Conservation (phyloP, 2,888 invertebrate genomes). For the Graphium colonna region DNA sequence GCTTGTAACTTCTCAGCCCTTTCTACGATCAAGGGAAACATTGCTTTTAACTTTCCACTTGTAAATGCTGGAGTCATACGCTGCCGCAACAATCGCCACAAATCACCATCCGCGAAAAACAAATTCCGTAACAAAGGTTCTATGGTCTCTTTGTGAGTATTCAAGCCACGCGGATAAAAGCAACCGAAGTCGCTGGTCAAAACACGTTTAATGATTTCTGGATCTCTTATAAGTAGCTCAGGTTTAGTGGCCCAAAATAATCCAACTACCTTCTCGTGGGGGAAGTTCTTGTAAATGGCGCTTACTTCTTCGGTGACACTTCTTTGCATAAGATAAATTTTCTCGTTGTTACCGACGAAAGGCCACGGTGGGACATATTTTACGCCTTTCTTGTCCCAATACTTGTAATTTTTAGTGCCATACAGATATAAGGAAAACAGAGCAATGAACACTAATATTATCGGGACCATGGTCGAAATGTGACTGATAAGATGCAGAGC, state of each 20-base stretch:
- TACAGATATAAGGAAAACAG: not conserved
- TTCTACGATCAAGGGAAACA: slow-evolving; percentile 57
- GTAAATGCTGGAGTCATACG: too few relatives aligned
- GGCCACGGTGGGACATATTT: not conserved
- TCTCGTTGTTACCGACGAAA: not conserved
- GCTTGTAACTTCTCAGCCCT: slow-evolving; percentile 26
- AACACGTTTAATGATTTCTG: too few relatives aligned
- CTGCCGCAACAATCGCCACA: slow-evolving; percentile 56
- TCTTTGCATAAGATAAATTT: not conserved
- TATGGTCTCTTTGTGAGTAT: slow-evolving; percentile 36
- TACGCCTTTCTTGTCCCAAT: not conserved
- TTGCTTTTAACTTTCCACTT: slow-evolving; percentile 53
- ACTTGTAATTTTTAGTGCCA: not conserved
- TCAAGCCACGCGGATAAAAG: slow-evolving; percentile 47
- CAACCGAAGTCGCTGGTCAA: slow-evolving; percentile 43
- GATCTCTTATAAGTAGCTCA: slow-evolving; percentile 47
- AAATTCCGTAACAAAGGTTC: slow-evolving; percentile 52
- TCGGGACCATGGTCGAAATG: too few relatives aligned
- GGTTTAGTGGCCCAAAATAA: slow-evolving; percentile 43
- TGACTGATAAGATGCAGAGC: too few relatives aligned
- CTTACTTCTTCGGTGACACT: not conserved
- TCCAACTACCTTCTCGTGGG: slow-evolving; percentile 49
- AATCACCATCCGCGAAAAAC: slow-evolving; percentile 57
- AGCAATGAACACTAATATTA: not conserved
- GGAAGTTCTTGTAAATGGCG: not conserved